Evolutionary conservation across 1,140 invertebrate genomes (phyloP).

Genomic region (Drosophila setifemur): DNA sequence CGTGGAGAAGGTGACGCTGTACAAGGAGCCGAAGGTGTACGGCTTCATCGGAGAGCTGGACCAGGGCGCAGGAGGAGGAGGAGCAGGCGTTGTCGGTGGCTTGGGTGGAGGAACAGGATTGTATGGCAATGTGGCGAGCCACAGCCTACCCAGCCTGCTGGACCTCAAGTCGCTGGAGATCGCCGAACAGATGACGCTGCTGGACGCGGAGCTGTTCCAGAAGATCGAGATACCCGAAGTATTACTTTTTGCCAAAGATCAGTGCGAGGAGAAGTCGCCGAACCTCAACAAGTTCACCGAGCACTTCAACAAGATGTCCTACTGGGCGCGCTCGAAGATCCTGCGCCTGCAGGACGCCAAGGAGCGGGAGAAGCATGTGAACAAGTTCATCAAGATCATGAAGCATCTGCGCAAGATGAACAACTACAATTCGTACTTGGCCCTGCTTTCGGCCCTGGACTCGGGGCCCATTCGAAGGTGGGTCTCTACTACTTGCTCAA

Average conservation of each 20-base stretch:
- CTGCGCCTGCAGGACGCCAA: constrained; percentile 92
- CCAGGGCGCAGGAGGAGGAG: neutral
- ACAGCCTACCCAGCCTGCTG: constrained; percentile 85
- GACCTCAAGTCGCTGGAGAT: constrained; percentile 94
- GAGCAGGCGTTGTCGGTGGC: neutral
- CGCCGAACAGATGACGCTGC: constrained; percentile 98
- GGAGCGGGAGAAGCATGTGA: constrained; percentile 97
- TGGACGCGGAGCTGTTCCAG: constrained; percentile 97
- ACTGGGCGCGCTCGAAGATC: constrained; percentile 94
- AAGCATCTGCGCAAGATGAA: constrained; percentile 97
- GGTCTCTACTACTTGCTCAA: neutral
- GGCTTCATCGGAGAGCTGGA: constrained; percentile 34
- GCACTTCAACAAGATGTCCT: constrained; percentile 99
- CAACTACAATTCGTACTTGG: constrained; percentile 99
- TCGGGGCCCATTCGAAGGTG: constrained; percentile 94
- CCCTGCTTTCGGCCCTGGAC: constrained; percentile 97
- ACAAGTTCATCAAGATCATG: constrained; percentile 99
- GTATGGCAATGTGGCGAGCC: constrained; percentile 9
- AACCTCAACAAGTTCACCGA: constrained; percentile 98
- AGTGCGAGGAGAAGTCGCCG: constrained; percentile 97
- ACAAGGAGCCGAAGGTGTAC: constrained; percentile 64
- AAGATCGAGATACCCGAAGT: constrained; percentile 99
- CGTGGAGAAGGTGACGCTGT: constrained; percentile 88
- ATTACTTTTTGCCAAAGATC: constrained; percentile 97
- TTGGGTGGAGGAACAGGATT: neutral